phyloP scores from a whole-genome alignment of 2,888 invertebrate species.

The Abscondita cerata region DNA sequence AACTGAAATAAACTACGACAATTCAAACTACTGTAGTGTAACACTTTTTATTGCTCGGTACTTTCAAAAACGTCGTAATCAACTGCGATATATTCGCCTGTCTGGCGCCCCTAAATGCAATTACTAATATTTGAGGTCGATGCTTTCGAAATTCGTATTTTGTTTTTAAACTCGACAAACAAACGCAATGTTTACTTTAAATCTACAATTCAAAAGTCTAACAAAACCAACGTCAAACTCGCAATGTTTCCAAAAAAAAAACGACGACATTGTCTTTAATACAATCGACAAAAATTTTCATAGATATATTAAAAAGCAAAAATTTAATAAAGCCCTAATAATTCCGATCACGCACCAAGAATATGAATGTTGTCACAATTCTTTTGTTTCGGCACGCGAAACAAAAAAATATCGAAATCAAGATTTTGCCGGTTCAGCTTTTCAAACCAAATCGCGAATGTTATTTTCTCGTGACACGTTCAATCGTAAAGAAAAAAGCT shows the following conservation, averaged over 20 bases:
- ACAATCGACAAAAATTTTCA: background rate
- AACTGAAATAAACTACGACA: constrained; percentile 4
- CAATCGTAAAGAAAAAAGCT: constrained; percentile 35
- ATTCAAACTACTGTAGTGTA: background rate
- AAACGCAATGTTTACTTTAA: too few species aligned
- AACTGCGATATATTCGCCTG: constrained; percentile 25
- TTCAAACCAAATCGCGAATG: constrained; percentile 21
- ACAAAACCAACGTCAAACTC: background rate
- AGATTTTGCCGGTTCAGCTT: constrained; percentile 25
- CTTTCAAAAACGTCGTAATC: constrained; percentile 23
- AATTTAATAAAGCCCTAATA: background rate
- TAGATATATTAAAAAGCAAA: background rate
- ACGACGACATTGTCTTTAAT: background rate
- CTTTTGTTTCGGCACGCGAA: constrained; percentile 8
- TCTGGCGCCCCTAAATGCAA: constrained; percentile 26
- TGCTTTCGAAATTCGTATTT: background rate
- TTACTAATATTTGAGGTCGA: constrained; percentile 16
- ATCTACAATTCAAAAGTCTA: background rate
- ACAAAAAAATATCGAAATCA: constrained; percentile 30
- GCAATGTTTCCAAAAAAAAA: background rate
- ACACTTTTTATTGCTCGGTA: constrained; percentile 20
- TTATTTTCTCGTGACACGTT: constrained; percentile 32
- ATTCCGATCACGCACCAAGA: constrained; percentile 11
- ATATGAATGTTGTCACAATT: constrained; percentile 21
- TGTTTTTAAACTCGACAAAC: background rate